Evolutionary conservation across 1,140 invertebrate species (phyloP).

Genomic region (Bombus picipes): DNA sequence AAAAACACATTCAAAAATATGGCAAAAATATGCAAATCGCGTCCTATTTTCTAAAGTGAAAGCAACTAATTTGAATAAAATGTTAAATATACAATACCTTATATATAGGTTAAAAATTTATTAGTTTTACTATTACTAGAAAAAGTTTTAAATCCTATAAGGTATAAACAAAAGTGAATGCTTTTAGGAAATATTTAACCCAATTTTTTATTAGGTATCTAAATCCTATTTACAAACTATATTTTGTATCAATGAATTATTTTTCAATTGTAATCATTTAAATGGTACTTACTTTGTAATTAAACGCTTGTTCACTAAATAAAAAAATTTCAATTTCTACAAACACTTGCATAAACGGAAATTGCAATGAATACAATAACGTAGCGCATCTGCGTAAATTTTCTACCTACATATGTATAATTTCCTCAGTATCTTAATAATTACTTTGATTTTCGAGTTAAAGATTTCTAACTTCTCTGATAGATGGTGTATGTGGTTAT

Average conservation of each 20-base stretch:
- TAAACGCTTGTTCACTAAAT: background rate
- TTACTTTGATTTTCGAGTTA: conserved; percentile 47
- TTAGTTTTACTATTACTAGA: background rate
- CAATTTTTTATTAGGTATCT: background rate
- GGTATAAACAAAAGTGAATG: background rate
- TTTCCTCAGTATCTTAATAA: conserved; percentile 36
- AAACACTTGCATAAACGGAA: background rate
- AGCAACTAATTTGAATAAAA: conserved; percentile 19
- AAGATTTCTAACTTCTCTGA: conserved; percentile 14
- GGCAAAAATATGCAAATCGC: conserved; percentile 11
- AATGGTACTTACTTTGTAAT: conserved; percentile 23
- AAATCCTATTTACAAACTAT: background rate
- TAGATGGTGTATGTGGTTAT: conserved; percentile 43
- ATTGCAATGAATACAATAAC: background rate
- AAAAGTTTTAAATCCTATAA: too few species aligned
- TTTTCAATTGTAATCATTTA: background rate
- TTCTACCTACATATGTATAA: conserved; percentile 12
- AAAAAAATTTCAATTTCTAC: conserved; percentile 19
- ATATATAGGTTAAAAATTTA: background rate
- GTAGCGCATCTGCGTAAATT: conserved; percentile 17
- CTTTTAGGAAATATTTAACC: background rate
- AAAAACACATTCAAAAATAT: background rate
- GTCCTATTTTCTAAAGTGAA: conserved; percentile 48
- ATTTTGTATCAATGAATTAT: background rate
- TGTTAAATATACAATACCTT: background rate